These are phyloP conservation scores for Homarus gammarus DNA, from an alignment of 2,888 invertebrate species.

Conservation along the genomic window DNA sequence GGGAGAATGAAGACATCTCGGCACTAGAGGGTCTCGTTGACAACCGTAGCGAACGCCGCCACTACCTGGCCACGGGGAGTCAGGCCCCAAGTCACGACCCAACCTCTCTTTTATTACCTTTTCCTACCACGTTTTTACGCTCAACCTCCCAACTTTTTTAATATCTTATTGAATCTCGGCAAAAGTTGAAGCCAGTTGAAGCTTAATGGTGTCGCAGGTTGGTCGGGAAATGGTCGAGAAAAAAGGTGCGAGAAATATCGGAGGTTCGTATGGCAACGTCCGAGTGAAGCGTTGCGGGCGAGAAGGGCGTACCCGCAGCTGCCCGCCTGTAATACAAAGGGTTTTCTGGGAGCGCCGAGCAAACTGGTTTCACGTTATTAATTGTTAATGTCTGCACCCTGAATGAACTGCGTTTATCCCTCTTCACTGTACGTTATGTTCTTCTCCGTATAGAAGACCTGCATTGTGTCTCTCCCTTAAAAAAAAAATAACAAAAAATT, in stretches of 20 bases:
- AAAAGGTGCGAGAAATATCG: neutral
- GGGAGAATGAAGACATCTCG: conserved; percentile 55
- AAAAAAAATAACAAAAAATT: neutral
- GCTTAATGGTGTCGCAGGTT: neutral
- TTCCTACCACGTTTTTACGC: neutral
- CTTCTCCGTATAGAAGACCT: neutral
- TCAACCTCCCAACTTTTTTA: neutral
- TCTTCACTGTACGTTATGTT: neutral
- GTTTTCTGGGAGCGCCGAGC: neutral
- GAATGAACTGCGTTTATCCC: conserved; percentile 11
- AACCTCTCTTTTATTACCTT: conserved; percentile 5
- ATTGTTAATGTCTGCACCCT: conserved; percentile 2
- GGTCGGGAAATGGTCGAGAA: too few relatives aligned
- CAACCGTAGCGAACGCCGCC: conserved; percentile 63
- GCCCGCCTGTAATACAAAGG: conserved; percentile 1
- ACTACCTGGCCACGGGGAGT: conserved; percentile 57
- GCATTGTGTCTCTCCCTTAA: too few relatives aligned
- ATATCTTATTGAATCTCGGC: neutral
- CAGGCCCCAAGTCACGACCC: conserved; percentile 5
- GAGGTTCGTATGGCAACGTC: conserved; percentile 1
- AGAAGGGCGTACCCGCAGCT: neutral
- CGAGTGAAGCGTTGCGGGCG: neutral
- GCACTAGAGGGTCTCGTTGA: conserved; percentile 47
- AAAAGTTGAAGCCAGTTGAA: neutral
- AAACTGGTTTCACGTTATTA: conserved; percentile 29